Base-by-base conservation (phyloP, 1,140 invertebrate species). In the Drosophila ananassae region DNA sequence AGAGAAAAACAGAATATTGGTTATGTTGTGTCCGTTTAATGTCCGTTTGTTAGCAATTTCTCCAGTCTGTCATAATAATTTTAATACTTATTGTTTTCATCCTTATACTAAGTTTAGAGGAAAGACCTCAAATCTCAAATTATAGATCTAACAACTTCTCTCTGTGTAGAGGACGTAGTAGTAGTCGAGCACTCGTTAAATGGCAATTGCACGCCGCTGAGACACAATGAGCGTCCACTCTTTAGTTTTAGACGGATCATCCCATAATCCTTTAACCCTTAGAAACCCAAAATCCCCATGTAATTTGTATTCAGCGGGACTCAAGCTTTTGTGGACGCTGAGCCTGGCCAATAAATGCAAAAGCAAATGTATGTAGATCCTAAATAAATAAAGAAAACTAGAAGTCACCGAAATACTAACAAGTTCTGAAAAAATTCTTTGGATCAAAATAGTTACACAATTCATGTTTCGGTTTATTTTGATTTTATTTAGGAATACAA, bases 241-340 rank as follows among this genome's bases (percentile, higher is more conserved):
- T 10, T 25, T 50, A 57, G 59, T 74, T 50, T 2, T 73, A 73
- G 71, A 37, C 60, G 57, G 51, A 37, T 28, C 46, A 48, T 21
- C 48, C 41, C 41, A 21, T 44, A 21, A 44, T 17, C 41, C 41
- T 25, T 17, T 46, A 53, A 41, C 12, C 50, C 39, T 7, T 48
- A 37, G 12, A 72, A 2, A 24, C 62, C 30, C 9, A 6, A 13
- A 30, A 30, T 12, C 6, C 2, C 17, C 44, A 47, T 30, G 13
- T 21, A 47, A 44, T 21, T 22, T 47, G 4, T 41, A 41, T 54
- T 47, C 21, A 28, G 46, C 51, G 52, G 60, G 24, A 46, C 32
- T 64, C 72, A 74, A 66, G 72, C 72, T 74, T 74, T 28, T n/a
- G 55, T 72, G 72, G 72, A 74, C 72, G 72, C 47, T 53, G 72